Base-by-base conservation (phyloP, 2,113 vertebrate genomes). In the Xerus inauris region DNA sequence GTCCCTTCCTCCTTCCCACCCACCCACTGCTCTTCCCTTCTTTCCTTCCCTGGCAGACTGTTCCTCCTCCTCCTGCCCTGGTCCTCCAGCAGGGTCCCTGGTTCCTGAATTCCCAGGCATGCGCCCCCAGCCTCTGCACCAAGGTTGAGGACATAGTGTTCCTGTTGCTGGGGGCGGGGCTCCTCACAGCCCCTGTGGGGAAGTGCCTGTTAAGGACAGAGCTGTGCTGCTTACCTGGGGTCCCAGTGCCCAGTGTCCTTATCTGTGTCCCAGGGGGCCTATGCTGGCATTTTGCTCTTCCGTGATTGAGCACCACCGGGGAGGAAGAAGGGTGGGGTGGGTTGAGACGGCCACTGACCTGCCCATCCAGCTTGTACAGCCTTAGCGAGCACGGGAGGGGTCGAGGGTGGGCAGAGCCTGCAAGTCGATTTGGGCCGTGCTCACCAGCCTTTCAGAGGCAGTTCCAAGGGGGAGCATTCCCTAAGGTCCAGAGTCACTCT, bases 241-340 rank as follows among this genome's bases (percentile, higher is more conserved):
- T 57, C 42, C 51, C 7, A 13, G 49, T 1, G 35, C 64, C 54
- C 40, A 22, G 57, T 30, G 2, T 82, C 67, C 28, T 92, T 24
- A 30, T 47, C 49, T 20, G 64, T 54, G 86, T 54, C 73, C 22
- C 0, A 17, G 2, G 51, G 4, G 64, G 24, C 64, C 51, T 20
- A 0, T 17, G 65, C 1, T 5, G 80, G 40, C 57, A 7, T 42
- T 76, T 26, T 51, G n/a, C 65, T 51, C 17, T 45, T 57, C 32
- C 1, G 6, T 0, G 0, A 11, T 54, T 20, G 32, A 32, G 40
- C 19, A 0, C 30, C 2, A 0, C 35, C 22, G 69, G n/a, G 38
- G 32, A 9, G 38, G 40, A 9, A 73, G 6, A 5, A 35, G 20
- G 42, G 35, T 26, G n/a, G 26, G 24, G 4, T 2, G 8, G 5